These are phyloP conservation scores for Bostrychus sinensis DNA, from an alignment of 2,113 vertebrate species.

Conservation along the genomic window DNA sequence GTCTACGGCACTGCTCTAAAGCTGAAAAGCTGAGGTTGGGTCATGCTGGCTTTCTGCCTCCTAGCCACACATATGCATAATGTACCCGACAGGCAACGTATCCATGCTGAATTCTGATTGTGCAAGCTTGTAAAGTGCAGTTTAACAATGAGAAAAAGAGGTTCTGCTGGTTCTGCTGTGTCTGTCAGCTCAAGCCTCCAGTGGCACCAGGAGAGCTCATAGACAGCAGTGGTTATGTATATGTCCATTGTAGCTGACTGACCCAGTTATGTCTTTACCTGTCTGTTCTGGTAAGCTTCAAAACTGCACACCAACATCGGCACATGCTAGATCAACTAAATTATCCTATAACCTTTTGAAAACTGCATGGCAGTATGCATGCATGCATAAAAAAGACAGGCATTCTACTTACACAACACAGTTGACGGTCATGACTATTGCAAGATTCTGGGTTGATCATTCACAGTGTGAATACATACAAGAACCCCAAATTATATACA, in stretches of 20 bases:
- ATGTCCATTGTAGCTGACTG: constrained; percentile 30
- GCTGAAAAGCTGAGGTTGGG: constrained; percentile 68
- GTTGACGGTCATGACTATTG: background rate
- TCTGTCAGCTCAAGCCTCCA: constrained; percentile 30
- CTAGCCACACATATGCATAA: constrained; percentile 41
- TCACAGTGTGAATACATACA: too few relatives aligned
- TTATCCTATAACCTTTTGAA: background rate
- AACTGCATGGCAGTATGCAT: background rate
- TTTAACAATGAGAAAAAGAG: constrained; percentile 31
- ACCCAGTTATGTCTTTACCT: constrained; percentile 49
- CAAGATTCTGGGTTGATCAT: background rate
- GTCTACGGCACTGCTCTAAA: constrained; percentile 65
- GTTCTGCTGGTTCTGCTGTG: constrained; percentile 27
- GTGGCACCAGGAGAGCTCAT: constrained; percentile 20
- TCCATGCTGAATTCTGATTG: constrained; percentile 36
- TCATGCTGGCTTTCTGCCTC: constrained; percentile 62
- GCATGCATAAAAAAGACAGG: too few relatives aligned
- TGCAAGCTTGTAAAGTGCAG: constrained; percentile 40
- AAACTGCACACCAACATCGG: background rate
- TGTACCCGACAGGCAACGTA: constrained; percentile 43
- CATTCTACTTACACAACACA: too few relatives aligned
- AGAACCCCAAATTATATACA: too few relatives aligned
- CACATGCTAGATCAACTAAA: constrained; percentile 4
- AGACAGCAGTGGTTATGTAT: constrained; percentile 44
- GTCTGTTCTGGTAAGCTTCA: constrained; percentile 21